Base-by-base conservation (phyloP, 92 coral and sea anemone species). In the Actinernus sp. region DNA sequence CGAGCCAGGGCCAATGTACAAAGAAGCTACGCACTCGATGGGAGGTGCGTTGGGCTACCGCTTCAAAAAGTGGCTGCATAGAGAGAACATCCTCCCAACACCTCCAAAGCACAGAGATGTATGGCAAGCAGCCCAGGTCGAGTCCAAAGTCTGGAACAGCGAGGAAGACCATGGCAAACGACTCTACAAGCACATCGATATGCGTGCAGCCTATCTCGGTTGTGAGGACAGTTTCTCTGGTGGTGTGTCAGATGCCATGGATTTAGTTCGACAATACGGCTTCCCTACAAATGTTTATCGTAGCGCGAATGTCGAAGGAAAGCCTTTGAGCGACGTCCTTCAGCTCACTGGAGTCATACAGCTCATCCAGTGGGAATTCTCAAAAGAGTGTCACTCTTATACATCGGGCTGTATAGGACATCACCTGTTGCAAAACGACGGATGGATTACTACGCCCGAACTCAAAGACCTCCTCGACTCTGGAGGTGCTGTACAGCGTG, bases 361-460 rank as follows among this genome's bases (percentile, higher is more conserved):
- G 38, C 56, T 70, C 24, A 19, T 66, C 24, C 55, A 65, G n/a
- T 55, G 67, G 78, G 56, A 55, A 56, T 70, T 70, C 66, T 55
- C 66, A 8, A 8, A 0, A 0, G 54, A 43, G 1, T 20, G 66
- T 12, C 43, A 51, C 4, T 49, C 63, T 16, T 51, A 67, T 51
- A 31, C 63, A 10, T 32, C 29, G 4, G 74, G 74, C 31, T 52
- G 74, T 14, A 33, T 51, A 0, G 63, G 49, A 31, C 20, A n/a
- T n/a, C n/a, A n/a, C n/a, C n/a, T n/a, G n/a, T n/a, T n/a, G n/a
- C n/a, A n/a, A n/a, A n/a, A n/a, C n/a, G n/a, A n/a, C n/a, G n/a
- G n/a, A n/a, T n/a, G n/a, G n/a, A n/a, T n/a, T n/a, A n/a, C n/a
- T n/a, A n/a, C n/a, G n/a, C n/a, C n/a, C n/a, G n/a, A n/a, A n/a